Base-by-base conservation (phyloP, 1,140 invertebrate species). In the Pseudomyrmex pallidus region DNA sequence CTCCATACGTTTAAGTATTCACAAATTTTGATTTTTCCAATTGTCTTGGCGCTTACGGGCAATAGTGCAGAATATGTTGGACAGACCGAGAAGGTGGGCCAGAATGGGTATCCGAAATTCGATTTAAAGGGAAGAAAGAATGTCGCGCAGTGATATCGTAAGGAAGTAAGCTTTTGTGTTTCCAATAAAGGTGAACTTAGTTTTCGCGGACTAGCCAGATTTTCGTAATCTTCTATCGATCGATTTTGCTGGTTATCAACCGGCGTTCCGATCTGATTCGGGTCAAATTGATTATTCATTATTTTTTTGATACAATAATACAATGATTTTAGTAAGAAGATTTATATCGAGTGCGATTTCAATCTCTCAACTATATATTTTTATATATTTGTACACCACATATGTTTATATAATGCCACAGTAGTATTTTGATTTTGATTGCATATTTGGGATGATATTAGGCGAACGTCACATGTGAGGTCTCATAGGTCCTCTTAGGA, bases 111-210 rank as follows among this genome's bases (percentile, higher is more conserved):
- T 85, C 72, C 77, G 64, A 68, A 85, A 82, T 88, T 74, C 74
- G 80, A 88, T 85, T 86, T 86, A 87, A 87, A 86, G 68, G 67
- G 56, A 44, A 68, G 73, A 56, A 44, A 68, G 56, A 8, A n/a
- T 1, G 20, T 25, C 44, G 20, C 20, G 7, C 20, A 15, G 52
- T 35, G 25, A 50, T 48, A 80, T 83, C 17, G 74, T 50, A 70
- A 72, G 50, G 20, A n/a, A 35, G 25, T n/a, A n/a, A 70, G 59
- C 10, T 9, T 44, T 35, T 80, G 46, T 76, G 83, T 88, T 82
- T 70, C 82, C 87, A 83, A 89, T 89, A 89, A 88, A 88, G 52
- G 54, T 17, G 70, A 87, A 87, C 85, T 84, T 74, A 63, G 74
- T 87, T 87, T 80, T 56, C 44, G 44, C 54, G 25, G 20, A 35